These are phyloP conservation scores for Miichthys miiuy DNA, from an alignment of 2,797 vertebrate species.

Conservation along the genomic window DNA sequence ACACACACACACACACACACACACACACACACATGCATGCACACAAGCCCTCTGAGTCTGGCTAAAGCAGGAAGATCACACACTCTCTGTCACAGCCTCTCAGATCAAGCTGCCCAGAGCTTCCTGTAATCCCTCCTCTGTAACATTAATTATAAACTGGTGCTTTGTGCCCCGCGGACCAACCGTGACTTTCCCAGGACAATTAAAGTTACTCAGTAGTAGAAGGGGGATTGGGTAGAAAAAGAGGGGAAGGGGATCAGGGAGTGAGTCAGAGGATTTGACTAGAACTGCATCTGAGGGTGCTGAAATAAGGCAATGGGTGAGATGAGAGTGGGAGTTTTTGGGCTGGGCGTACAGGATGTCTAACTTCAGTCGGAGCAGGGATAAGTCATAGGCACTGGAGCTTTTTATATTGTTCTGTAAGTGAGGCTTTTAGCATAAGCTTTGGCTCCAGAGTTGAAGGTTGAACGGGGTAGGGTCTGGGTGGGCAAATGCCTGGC, in stretches of 20 bases:
- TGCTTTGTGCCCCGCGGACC: slow-evolving; percentile 86
- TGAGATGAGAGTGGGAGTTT: slow-evolving; percentile 66
- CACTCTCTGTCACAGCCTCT: slow-evolving; percentile 80
- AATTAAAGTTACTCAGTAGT: slow-evolving; percentile 96
- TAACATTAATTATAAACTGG: slow-evolving; percentile 95
- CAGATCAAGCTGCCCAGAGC: slow-evolving; percentile 88
- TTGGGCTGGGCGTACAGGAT: slow-evolving; percentile 50
- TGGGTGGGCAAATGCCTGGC: slow-evolving; percentile 72
- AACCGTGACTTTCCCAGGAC: slow-evolving; percentile 95
- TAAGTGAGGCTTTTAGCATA: slow-evolving; percentile 66
- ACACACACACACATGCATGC: slow-evolving; percentile 17
- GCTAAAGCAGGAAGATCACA: slow-evolving; percentile 80
- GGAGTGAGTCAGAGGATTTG: slow-evolving; percentile 73
- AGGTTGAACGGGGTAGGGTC: slow-evolving; percentile 50
- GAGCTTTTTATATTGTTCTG: slow-evolving; percentile 59
- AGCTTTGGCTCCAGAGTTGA: slow-evolving; percentile 37
- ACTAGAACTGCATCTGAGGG: slow-evolving; percentile 55
- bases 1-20: slow-evolving; percentile 42
- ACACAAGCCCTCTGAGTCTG: slow-evolving; percentile 52
- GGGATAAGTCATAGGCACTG: slow-evolving; percentile 64
- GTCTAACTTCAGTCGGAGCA: slow-evolving; percentile 48
- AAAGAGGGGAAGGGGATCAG: slow-evolving; percentile 72
- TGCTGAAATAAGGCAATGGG: slow-evolving; percentile 63
- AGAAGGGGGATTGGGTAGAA: slow-evolving; percentile 83
- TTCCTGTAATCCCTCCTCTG: slow-evolving; percentile 90